Evolutionary conservation across 2,113 vertebrate species (phyloP), one percentile per base, ranked within the genome.

Genomic region (Entomyzon cyanotis): DNA sequence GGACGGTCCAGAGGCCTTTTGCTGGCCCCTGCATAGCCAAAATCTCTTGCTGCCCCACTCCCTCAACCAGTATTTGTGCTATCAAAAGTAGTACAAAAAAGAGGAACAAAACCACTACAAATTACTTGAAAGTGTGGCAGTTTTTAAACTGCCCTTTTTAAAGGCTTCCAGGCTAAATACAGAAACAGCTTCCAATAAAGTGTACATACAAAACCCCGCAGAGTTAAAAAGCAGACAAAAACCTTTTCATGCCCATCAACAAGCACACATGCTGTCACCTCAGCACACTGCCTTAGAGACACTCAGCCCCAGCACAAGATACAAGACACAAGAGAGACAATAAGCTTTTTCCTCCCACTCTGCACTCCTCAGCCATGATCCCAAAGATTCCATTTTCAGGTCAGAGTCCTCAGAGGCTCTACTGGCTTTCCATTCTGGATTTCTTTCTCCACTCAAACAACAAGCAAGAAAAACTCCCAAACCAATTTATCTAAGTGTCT

Each of bases 401-500:
- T 20, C 21, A 35, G 39, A 68, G 67, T 24, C 76, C 8, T 3
- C 46, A 62, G 70, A 82, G 89, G 47, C 89, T 52, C 50, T 23
- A 0, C 11, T 21, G 28, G 24, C 52, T 81, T 59, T 68, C 80
- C 62, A 64, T 55, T 85, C 64, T 42, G 49, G 37, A 60, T 50
- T 85, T 73, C 68, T 56, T 76, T 69, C 78, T 63, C 49, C 73
- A 52, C 56, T 94, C 78, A 47, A 87, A 88, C 16, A 31, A 14
- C 33, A 67, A 70, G 71, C 22, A 77, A 83, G 74, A 92, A 93
- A 93, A 91, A 62, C 52, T 96, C 92, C 55, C 87, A 90, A 7
- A 39, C 33, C 67, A 67, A 84, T 88, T 93, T 84, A 90, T 87
- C 62, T 33, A 73, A 70, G 85, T 82, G 94, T 84, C 92, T 89